These are phyloP conservation scores for Linnaemya tessellans DNA, from an alignment of 2,888 invertebrate species.

Conservation along the genomic window DNA sequence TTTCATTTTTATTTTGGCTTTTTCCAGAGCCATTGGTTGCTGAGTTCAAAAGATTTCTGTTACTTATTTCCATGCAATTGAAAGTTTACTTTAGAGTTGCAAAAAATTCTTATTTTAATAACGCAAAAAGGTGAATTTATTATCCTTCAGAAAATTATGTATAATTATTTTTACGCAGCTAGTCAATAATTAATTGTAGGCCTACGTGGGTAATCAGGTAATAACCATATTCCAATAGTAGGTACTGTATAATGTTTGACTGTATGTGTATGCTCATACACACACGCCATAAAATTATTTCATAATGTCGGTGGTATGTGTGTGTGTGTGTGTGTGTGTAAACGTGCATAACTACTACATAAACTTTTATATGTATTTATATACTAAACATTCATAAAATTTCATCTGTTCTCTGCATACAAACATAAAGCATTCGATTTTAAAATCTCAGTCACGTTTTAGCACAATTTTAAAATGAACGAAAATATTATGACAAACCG, in stretches of 20 bases:
- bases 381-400: conserved; percentile 41
- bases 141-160: too few species aligned
- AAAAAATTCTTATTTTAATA: too few species aligned
- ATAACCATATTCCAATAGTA: not conserved
- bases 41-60: too few species aligned
- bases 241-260: not conserved
- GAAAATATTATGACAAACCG: conserved; percentile 42
- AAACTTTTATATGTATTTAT: conserved; percentile 19
- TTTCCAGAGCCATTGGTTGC: too few species aligned
- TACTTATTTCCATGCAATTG: too few species aligned
- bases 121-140: too few species aligned
- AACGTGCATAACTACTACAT: not conserved
- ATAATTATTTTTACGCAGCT: too few species aligned
- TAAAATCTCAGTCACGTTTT: conserved; percentile 60
- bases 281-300: conserved; percentile 7
- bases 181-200: too few species aligned
- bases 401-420: not conserved
- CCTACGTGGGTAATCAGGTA: too few species aligned
- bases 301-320: not conserved
- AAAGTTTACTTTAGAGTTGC: too few species aligned
- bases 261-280: not conserved
- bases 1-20: too few species aligned
- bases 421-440: not conserved
- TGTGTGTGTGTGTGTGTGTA: too few species aligned
- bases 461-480: conserved; percentile 53